Evolutionary conservation across 2,888 invertebrate genomes (phyloP).

Genomic region (Drosophila mimetica): DNA sequence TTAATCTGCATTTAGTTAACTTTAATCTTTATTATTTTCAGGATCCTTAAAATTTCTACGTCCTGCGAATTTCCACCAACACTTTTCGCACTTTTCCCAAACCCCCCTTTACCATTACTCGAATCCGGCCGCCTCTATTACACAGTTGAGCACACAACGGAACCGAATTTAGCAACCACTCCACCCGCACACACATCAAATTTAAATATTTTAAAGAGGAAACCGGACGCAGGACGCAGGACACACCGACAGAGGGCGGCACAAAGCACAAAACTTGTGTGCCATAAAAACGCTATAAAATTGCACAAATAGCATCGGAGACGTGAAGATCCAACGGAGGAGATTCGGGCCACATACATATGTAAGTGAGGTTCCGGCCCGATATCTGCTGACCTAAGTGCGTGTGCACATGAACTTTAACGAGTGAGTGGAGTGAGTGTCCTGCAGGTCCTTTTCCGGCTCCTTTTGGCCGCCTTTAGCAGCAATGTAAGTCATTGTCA

Average conservation of each 20-base stretch:
- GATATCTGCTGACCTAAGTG: conserved; percentile 72
- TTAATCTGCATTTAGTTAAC: not conserved
- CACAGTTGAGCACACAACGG: conserved; percentile 58
- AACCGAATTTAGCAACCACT: conserved; percentile 32
- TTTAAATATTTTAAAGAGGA: conserved; percentile 70
- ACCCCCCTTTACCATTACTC: conserved; percentile 14
- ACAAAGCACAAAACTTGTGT: conserved; percentile 61
- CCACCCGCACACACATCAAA: conserved; percentile 53
- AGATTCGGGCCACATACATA: conserved; percentile 16
- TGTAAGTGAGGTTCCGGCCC: conserved; percentile 33
- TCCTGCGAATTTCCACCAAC: conserved; percentile 3
- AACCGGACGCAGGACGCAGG: conserved; percentile 38
- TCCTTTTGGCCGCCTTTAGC: not conserved
- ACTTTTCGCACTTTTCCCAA: conserved; percentile 12
- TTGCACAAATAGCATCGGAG: conserved; percentile 68
- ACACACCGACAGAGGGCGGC: conserved; percentile 17
- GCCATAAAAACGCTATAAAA: conserved; percentile 77
- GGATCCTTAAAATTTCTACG: not conserved
- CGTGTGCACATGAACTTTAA: conserved; percentile 69
- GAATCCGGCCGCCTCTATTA: conserved; percentile 49
- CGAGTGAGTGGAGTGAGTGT: conserved; percentile 34
- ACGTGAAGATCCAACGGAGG: conserved; percentile 25
- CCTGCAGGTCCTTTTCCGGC: conserved; percentile 18
- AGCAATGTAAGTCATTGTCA: conserved; percentile 53
- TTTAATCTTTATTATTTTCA: not conserved